Evolutionary conservation across 2,888 invertebrate genomes (phyloP).

Genomic region (Macaria notata): DNA sequence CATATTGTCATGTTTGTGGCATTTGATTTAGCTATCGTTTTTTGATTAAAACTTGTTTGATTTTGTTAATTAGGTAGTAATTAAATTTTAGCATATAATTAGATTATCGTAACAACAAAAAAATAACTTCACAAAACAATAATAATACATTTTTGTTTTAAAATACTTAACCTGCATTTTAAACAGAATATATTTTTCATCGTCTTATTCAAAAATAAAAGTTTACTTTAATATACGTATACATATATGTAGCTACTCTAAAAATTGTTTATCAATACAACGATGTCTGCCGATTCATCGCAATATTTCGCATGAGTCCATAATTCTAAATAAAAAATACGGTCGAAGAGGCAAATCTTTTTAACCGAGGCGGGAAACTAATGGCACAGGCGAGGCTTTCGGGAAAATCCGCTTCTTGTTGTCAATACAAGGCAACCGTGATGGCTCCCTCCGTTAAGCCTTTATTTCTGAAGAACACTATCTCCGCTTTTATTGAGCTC

Average conservation of each 20-base stretch:
- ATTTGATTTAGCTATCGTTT: too few relatives aligned
- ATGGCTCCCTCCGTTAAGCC: slow-evolving; percentile 78
- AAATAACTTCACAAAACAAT: too few relatives aligned
- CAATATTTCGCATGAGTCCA: slow-evolving; percentile 69
- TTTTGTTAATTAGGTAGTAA: too few relatives aligned
- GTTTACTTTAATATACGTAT: too few relatives aligned
- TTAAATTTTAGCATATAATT: too few relatives aligned
- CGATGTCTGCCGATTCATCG: slow-evolving; percentile 49
- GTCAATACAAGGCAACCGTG: slow-evolving; percentile 79
- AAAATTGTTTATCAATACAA: slow-evolving; percentile 26
- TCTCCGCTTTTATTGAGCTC: slow-evolving; percentile 71
- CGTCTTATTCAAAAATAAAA: too few relatives aligned
- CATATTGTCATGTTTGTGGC: too few relatives aligned
- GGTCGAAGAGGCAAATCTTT: slow-evolving; percentile 77
- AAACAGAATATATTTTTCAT: too few relatives aligned
- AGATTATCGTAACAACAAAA: too few relatives aligned
- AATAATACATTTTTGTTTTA: too few relatives aligned
- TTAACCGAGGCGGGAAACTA: slow-evolving; percentile 81
- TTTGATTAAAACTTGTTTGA: too few relatives aligned
- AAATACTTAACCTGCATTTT: too few relatives aligned
- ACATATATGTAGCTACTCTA: neutral
- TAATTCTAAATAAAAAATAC: slow-evolving; percentile 71
- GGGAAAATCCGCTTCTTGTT: slow-evolving; percentile 80
- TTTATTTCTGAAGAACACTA: slow-evolving; percentile 79
- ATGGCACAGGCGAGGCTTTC: slow-evolving; percentile 81